phyloP scores from a whole-genome alignment of 2,888 invertebrate genomes.

The Oxyscelio sp. region DNA sequence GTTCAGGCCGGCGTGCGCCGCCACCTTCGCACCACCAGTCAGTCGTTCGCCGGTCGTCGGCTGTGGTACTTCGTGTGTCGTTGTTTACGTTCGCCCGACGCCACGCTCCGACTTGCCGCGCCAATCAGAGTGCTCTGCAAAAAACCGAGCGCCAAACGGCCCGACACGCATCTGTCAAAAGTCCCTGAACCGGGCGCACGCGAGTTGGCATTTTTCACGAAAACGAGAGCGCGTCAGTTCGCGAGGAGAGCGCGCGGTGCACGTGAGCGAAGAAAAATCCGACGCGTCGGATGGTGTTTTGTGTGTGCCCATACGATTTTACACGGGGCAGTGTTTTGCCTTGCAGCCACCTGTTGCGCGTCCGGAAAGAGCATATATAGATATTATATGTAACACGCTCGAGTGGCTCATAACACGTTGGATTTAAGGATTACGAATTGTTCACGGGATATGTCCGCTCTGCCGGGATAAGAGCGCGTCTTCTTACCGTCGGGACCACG shows the following conservation, averaged over 20 bases:
- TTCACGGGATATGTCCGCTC: too few relatives aligned
- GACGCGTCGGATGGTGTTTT: constrained; percentile 47
- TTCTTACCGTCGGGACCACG: too few relatives aligned
- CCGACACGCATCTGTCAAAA: neutral
- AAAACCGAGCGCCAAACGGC: neutral
- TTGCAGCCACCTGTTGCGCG: constrained; percentile 53
- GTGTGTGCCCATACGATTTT: constrained; percentile 42
- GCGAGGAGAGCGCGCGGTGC: constrained; percentile 47
- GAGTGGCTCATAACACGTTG: constrained; percentile 58
- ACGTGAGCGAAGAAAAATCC: constrained; percentile 51
- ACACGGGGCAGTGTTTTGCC: constrained; percentile 26
- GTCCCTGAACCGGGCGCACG: neutral
- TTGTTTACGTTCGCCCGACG: constrained; percentile 1
- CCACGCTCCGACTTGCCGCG: constrained; percentile 28
- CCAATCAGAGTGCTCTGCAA: constrained; percentile 1
- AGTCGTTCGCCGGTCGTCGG: constrained; percentile 70
- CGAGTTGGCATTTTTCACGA: constrained; percentile 17
- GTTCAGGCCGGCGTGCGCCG: constrained; percentile 56
- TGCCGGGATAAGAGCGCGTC: too few relatives aligned
- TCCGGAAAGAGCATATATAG: constrained; percentile 5
- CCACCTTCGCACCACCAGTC: constrained; percentile 51
- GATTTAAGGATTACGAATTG: constrained; percentile 59
- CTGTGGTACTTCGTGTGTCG: constrained; percentile 23
- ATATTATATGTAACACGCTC: neutral
- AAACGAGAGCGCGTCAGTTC: constrained; percentile 48